Conservation (phyloP, 2,888 invertebrate genomes). For the Drosophila colorata region DNA sequence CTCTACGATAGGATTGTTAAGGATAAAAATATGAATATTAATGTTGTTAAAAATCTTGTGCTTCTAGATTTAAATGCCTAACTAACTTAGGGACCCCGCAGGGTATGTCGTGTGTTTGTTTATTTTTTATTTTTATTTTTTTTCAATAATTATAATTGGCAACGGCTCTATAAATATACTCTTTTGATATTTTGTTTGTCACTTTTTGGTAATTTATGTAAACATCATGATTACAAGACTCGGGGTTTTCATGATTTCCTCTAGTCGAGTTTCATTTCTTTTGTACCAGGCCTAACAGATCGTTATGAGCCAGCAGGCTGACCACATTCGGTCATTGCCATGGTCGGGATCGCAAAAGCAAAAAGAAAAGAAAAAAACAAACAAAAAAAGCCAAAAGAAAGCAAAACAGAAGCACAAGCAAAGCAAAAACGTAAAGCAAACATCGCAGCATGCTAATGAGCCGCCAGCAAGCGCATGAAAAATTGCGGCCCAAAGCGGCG, state of each 20-base stretch:
- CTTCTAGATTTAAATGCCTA: too few species aligned
- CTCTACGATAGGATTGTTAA: too few species aligned
- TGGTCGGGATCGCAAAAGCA: slow-evolving; percentile 35
- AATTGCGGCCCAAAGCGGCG: slow-evolving; percentile 47
- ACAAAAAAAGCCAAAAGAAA: slow-evolving; percentile 22
- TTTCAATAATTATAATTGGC: neutral
- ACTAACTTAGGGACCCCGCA: too few species aligned
- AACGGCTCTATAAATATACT: slow-evolving; percentile 1
- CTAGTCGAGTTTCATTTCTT: slow-evolving; percentile 17
- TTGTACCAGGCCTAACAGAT: slow-evolving; percentile 28
- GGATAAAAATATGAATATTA: too few species aligned
- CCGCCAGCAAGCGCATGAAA: slow-evolving; percentile 56
- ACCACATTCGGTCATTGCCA: slow-evolving; percentile 78
- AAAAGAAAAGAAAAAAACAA: slow-evolving; percentile 18
- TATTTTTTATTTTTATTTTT: too few species aligned
- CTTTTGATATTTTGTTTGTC: slow-evolving; percentile 2
- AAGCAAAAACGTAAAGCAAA: slow-evolving; percentile 49
- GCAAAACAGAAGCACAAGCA: slow-evolving; percentile 33
- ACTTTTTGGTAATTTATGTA: slow-evolving; percentile 17
- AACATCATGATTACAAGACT: slow-evolving; percentile 18
- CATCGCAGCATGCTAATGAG: slow-evolving; percentile 74
- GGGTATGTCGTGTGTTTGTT: too few species aligned
- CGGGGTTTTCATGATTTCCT: slow-evolving; percentile 29
- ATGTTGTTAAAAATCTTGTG: too few species aligned
- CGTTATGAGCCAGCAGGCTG: slow-evolving; percentile 26